phyloP scores from a whole-genome alignment of 1,140 invertebrate species.

The Hycleus cichorii region DNA sequence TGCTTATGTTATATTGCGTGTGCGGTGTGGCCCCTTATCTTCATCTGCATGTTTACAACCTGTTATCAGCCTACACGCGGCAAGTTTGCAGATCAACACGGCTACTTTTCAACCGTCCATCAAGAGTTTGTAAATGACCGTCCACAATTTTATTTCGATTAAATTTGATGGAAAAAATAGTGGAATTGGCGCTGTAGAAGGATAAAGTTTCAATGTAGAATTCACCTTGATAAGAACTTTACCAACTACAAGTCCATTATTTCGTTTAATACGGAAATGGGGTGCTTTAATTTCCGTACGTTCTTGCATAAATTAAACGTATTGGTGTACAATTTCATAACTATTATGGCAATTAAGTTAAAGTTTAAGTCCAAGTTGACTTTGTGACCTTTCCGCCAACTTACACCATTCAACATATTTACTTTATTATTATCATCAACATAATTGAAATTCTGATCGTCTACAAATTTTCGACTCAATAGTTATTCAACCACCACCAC shows the following conservation, averaged over 20 bases:
- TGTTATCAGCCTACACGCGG: slow-evolving; percentile 22
- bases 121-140: too few species aligned
- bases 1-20: too few species aligned
- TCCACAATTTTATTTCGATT: too few species aligned
- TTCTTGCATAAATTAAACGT: slow-evolving; percentile 12
- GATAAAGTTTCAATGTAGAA: too few species aligned
- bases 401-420: not conserved
- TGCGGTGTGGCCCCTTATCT: slow-evolving; percentile 16
- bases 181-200: too few species aligned
- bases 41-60: slow-evolving; percentile 26
- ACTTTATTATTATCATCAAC: slow-evolving; percentile 5
- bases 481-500: not conserved
- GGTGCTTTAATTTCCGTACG: slow-evolving; percentile 10
- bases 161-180: too few species aligned
- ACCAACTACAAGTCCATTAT: too few species aligned
- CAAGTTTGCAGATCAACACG: slow-evolving; percentile 15
- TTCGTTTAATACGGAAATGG: not conserved
- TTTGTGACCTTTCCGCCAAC: slow-evolving; percentile 8
- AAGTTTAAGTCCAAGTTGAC: slow-evolving; percentile 10
- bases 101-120: too few species aligned
- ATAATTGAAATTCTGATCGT: slow-evolving; percentile 15
- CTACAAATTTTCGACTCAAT: not conserved
- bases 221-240: too few species aligned
- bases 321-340: slow-evolving; percentile 11
- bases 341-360: slow-evolving; percentile 13